Base-by-base conservation (phyloP, 2,113 vertebrate genomes). In the Malurus melanocephalus region DNA sequence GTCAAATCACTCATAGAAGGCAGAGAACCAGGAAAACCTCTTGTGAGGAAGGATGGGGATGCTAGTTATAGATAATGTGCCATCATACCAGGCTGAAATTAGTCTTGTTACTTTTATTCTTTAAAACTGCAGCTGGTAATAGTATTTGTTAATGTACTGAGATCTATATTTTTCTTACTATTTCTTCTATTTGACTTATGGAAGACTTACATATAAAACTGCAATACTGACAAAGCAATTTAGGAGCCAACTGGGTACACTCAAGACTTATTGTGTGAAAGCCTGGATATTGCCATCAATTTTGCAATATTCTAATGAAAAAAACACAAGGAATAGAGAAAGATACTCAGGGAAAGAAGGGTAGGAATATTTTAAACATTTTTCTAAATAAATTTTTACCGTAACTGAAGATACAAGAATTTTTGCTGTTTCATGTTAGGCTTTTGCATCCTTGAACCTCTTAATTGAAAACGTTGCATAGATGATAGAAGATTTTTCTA, bases 281-380 rank as follows among this genome's bases (percentile, higher is more conserved):
- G 97, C 97, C 97, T 97, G 97, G 96, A 96, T 97, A 96, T 95
- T 97, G 97, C 94, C 96, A 97, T 97, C 96, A 97, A 96, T 97
- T 97, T 96, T 97, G 95, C 93, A 96, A 97, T 97, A 97, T 93
- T 97, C 97, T 96, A 96, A 97, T 89, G 93, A 96, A 96, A 96
- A 87, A 88, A 96, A 89, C 95, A 98, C 97, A 96, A 93, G 93
- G 96, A 88, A 91, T 94, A 96, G 88, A 94, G 95, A 93, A 96
- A 95, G 95, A 93, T 93, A 93, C 84, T 90, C 75, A 84, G 92
- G 96, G 94, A 95, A 95, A 92, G 93, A 88, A 88, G 79, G 90
- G 74, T 79, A 92, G 92, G 94, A 83, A 67, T 88, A 93, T 88
- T 94, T 87, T 57, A 89, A 93, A 92, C 89, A 64, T 78, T 83